Evolutionary conservation across 2,888 invertebrate genomes (phyloP).

Genomic region (Diadegma fenestrale): DNA sequence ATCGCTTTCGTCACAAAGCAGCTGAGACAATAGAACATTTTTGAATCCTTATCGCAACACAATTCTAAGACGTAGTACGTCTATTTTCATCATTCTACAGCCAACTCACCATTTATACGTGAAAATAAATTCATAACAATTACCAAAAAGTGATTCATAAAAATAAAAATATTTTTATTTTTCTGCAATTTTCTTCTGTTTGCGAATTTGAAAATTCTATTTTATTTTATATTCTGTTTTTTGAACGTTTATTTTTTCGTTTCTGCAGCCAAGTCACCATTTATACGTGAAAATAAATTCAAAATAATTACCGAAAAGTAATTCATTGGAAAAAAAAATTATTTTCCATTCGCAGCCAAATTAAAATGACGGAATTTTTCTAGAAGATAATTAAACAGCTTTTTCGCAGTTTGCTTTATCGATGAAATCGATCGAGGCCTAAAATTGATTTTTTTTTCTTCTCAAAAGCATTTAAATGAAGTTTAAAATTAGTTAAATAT

Average conservation of each 20-base stretch:
- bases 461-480: not conserved
- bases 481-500: not conserved
- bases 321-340: not conserved
- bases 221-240: too few relatives aligned
- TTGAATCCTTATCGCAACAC: conserved; percentile 2
- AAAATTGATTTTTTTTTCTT: not conserved
- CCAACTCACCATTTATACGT: not conserved
- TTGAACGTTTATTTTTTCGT: too few relatives aligned
- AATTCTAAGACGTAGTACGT: conserved; percentile 5
- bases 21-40: conserved; percentile 35
- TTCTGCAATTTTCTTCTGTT: not conserved
- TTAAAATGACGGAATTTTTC: not conserved
- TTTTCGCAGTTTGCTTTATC: not conserved
- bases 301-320: not conserved
- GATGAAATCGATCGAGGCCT: not conserved
- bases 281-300: not conserved
- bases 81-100: not conserved
- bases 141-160: not conserved
- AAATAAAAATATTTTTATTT: not conserved
- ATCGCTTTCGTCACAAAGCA: conserved; percentile 27
- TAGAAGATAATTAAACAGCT: not conserved
- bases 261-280: not conserved
- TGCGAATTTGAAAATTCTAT: too few relatives aligned
- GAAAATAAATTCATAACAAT: not conserved
- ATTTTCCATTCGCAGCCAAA: not conserved